A percentile compares a stretch with the other conserved stretches of the same genome.
phyloP scores from a whole-genome alignment of 2,797 vertebrate species.

The Arrhamphus sclerolepis region DNA sequence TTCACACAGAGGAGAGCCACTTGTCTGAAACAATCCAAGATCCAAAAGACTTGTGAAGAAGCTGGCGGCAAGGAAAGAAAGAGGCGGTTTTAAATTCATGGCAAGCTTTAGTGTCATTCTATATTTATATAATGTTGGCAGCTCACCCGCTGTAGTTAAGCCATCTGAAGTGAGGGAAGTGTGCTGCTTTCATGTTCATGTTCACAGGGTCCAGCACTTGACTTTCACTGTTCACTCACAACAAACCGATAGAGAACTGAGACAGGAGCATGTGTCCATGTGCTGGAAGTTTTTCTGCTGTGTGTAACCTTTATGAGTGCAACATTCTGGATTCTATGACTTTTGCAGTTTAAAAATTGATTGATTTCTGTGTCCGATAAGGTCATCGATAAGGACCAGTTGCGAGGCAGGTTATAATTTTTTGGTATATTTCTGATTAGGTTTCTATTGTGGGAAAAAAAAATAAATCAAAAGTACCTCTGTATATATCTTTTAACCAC shows the following conservation, averaged over 20 bases:
- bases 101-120: slow-evolving; percentile 47
- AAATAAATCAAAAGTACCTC: too few species aligned
- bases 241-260: neutral
- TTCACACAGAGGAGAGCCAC: neutral
- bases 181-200: slow-evolving; percentile 26
- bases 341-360: too few species aligned
- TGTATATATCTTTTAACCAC: too few species aligned
- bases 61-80: neutral
- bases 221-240: slow-evolving; percentile 26
- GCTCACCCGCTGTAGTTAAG: slow-evolving; percentile 25
- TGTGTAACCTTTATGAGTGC: too few species aligned
- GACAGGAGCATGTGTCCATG: neutral
- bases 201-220: slow-evolving; percentile 19
- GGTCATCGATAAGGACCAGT: too few species aligned
- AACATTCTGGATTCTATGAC: too few species aligned
- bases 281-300: neutral
- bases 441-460: too few species aligned
- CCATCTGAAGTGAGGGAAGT: slow-evolving; percentile 13
- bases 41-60: slow-evolving; percentile 7
- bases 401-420: too few species aligned
- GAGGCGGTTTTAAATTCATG: slow-evolving; percentile 50
- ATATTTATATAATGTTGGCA: slow-evolving; percentile 40
- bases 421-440: too few species aligned
- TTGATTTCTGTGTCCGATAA: too few species aligned
- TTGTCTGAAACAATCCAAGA: slow-evolving; percentile 7